phyloP scores from a whole-genome alignment of 2,888 invertebrate genomes.

The Artemia sinica region DNA sequence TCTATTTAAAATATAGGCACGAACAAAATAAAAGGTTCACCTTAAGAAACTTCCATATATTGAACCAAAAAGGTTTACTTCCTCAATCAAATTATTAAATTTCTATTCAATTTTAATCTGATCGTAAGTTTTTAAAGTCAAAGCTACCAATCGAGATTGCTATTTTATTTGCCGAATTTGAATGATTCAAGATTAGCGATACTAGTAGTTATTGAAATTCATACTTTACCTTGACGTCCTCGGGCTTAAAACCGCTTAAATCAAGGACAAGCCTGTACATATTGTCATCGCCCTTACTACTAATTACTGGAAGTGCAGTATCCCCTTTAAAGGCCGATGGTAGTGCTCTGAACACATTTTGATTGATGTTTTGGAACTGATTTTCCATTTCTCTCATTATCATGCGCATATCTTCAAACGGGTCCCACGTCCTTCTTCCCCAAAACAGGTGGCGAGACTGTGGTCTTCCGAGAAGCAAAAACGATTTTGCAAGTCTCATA shows the following conservation, averaged over 20 bases:
- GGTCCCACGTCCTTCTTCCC: conserved; percentile 16
- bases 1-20: too few species aligned
- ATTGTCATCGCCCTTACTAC: conserved; percentile 15
- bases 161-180: too few species aligned
- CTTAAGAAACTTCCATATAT: too few species aligned
- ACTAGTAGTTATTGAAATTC: too few species aligned
- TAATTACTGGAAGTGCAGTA: conserved; percentile 23
- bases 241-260: conserved; percentile 27
- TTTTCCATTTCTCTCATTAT: conserved; percentile 26
- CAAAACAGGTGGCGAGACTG: background rate
- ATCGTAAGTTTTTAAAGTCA: too few species aligned
- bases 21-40: too few species aligned
- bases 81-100: too few species aligned
- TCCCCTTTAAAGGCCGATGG: conserved; percentile 14
- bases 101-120: too few species aligned
- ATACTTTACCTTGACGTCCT: conserved; percentile 26
- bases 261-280: conserved; percentile 26
- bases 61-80: too few species aligned
- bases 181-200: too few species aligned
- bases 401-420: conserved; percentile 21
- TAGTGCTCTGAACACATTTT: conserved; percentile 20
- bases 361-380: conserved; percentile 24
- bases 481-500: too few species aligned
- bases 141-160: too few species aligned
- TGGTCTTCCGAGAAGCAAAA: background rate